Evolutionary conservation across 2,888 invertebrate species (phyloP), one percentile per base, ranked within the genome.

Genomic region (Diachrysia chrysitis): DNA sequence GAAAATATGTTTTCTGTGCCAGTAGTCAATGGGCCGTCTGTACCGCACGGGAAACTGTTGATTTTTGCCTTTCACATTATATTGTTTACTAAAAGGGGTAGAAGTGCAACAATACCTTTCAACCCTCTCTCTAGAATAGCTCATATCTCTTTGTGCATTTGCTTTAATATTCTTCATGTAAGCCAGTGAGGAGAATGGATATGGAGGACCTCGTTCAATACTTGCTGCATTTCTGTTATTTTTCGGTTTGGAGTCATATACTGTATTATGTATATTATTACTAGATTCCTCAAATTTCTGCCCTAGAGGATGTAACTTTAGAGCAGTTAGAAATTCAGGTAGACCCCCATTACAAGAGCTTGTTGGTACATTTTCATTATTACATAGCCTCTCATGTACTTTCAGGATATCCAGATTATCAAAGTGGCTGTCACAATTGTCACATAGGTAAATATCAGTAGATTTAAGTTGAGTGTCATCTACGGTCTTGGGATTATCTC

Each of bases 391-490:
- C 87, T 95, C 95, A 78, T 95, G 95, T 0, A 87, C 90, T 81
- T 85, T 89, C 53, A 95, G 79, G 58, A 89, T 80, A 51, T 93
- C 91, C 63, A 91, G 83, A 76, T 94, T 95, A 74, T 97, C 96
- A 86, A 97, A 96, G 89, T 97, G 97, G 69, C 97, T 97, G 90
- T 97, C 97, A 89, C 97, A 97, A 85, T 96, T 96, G 85, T 97
- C 97, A 90, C 97, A 97, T 58, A 97, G 92, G 89, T 97, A 97
- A 83, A 97, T 97, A 85, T 97, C 97, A 73, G 96, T 92, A 71
- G 96, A 94, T 83, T 96, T 96, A 51, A 96, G 92, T 87, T 95
- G 95, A 71, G 94, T 92, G 75, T 96, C 94, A 42, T 94, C 77
- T 53, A 70, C 62, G 53, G 29, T 69, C 59, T 64, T 79, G 51